Evolutionary conservation across 2,113 vertebrate genomes (phyloP), one percentile per base, ranked within the genome.

Genomic region (Zosterops japonicus): DNA sequence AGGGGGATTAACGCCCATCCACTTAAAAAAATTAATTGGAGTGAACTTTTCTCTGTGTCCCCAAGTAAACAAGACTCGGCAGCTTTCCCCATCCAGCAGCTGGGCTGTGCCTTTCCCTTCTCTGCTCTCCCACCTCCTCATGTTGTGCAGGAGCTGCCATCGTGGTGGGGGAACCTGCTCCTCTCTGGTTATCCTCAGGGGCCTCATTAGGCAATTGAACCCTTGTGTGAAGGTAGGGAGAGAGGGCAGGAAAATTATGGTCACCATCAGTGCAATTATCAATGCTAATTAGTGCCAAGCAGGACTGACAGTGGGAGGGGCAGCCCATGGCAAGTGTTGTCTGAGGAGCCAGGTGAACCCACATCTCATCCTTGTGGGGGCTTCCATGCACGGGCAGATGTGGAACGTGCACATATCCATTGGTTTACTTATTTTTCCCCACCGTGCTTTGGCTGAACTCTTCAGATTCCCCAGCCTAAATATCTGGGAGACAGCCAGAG

Each of bases 121-220:
- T 68, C 65, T 3, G 14, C 57, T 63, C 20, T 46, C 55, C 74
- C 31, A 11, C 70, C 47, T 18, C 25, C 1, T 2, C 35, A 11
- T 0, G 0, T 24, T 35, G 33, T 42, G 39, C 52, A 10, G 67
- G 61, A 89, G 67, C 83, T 60, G 67, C 14, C 19, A 1, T 16
- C 0, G 0, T 1, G 2, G 11, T 72, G 77, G 57, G 41, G 42
- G 71, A 83, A 60, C 41, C 64, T 72, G 60, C 68, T 87, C 64
- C 78, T 79, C 56, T 59, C 33, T 74, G 75, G 36, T 78, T 72
- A 82, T 90, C 64, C 94, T 69, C 96, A 86, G 35, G 83, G 81
- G 91, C 55, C 89, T 97, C 83, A 84, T 95, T 94, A 96, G 81
- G 89, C 46, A 59, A 87, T 71, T 96, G 91, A 97, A 94, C 97